Evolutionary conservation across 2,113 vertebrate genomes (phyloP).

Genomic region (Glareola pratincola): DNA sequence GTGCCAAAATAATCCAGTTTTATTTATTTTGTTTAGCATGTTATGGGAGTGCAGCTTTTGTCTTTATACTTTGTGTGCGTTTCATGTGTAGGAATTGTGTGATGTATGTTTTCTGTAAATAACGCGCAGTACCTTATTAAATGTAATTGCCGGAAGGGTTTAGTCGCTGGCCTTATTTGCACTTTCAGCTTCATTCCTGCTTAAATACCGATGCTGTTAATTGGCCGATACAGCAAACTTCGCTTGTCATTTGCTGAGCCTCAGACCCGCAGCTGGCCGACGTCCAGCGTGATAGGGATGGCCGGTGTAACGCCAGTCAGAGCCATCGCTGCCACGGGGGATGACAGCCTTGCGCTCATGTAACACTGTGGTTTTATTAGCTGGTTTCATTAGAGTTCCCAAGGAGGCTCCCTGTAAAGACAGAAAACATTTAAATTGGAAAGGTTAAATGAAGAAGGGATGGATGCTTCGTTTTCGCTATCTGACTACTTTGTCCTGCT

Average conservation of each 20-base stretch:
- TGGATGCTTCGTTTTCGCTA: neutral
- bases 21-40: constrained; percentile 82
- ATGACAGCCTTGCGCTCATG: neutral
- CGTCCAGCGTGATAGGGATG: neutral
- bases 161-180: constrained; percentile 37
- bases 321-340: neutral
- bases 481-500: neutral
- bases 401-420: neutral
- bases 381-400: neutral
- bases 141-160: constrained; percentile 70
- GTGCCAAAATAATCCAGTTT: constrained; percentile 81
- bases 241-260: neutral
- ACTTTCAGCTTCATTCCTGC: constrained; percentile 51
- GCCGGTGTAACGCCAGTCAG: neutral
- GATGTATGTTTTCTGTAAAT: constrained; percentile 81
- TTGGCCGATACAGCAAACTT: neutral
- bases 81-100: constrained; percentile 66
- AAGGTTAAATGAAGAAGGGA: neutral
- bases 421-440: neutral
- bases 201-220: neutral
- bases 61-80: constrained; percentile 79
- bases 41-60: constrained; percentile 68
- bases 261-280: neutral
- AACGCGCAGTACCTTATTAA: constrained; percentile 77
- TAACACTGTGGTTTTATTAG: neutral